These are phyloP conservation scores for Nemotelus nigrinus DNA, from an alignment of 2,888 invertebrate species.

Conservation along the genomic window DNA sequence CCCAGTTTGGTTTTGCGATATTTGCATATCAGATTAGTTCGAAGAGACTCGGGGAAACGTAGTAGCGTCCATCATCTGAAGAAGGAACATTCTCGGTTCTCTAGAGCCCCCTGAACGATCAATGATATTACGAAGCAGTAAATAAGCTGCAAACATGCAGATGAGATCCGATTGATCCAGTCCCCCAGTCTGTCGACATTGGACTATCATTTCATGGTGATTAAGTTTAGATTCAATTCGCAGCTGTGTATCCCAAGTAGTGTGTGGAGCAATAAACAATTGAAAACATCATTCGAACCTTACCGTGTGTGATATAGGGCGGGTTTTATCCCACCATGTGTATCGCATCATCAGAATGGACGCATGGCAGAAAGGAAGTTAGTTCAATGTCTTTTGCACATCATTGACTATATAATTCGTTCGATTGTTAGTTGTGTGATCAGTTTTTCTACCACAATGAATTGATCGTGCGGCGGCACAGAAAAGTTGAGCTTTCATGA, in stretches of 20 bases:
- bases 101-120: neutral
- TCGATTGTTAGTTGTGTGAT: too few species aligned
- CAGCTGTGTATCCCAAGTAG: too few species aligned
- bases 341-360: neutral
- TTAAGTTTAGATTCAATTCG: too few species aligned
- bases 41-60: neutral
- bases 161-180: neutral
- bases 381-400: conserved; percentile 40
- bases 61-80: neutral
- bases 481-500: too few species aligned
- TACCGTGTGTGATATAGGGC: too few species aligned
- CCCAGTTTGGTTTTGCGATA: neutral
- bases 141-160: conserved; percentile 8
- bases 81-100: neutral
- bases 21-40: conserved; percentile 37
- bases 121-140: conserved; percentile 17
- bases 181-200: neutral
- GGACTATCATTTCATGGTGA: too few species aligned
- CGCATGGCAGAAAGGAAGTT: conserved; percentile 34
- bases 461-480: too few species aligned
- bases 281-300: too few species aligned
- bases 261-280: too few species aligned
- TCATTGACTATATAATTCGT: conserved; percentile 30
- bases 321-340: too few species aligned
- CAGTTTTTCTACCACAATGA: too few species aligned